Base-by-base conservation (phyloP, 1,140 invertebrate genomes). In the Philopotamus ludificatus region DNA sequence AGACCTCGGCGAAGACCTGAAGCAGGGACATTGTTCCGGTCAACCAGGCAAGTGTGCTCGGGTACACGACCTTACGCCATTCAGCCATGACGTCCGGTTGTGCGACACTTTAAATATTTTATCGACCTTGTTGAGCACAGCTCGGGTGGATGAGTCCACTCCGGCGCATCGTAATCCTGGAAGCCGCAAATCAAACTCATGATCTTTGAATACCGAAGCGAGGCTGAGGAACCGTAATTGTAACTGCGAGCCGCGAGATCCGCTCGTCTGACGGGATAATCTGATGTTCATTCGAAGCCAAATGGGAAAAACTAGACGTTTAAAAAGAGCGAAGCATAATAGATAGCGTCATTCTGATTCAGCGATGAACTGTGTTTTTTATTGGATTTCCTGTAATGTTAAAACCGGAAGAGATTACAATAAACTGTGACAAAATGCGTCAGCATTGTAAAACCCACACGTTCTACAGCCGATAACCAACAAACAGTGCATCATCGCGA, bases 21-120 rank as follows among this genome's bases (percentile, higher is more conserved):
- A 39, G 20, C 53, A n/a, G 16, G 53, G 53, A 16, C 53, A 34
- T 12, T 26, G 57, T 60, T 44, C 44, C 42, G 57, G 57, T 60
- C 57, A 60, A 22, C 10, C 22, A n/a, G 42, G 23, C 57, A 60
- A 60, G 57, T 60, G 57, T 60, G 42, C 42, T 39, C 42, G 57
- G 57, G 42, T 47, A 47, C 42, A 47, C 22, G 42, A 47, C 57
- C 44, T 60, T 60, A 60, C 42, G 25, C 57, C 57, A 47, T 60
- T 60, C 57, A 60, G 42, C 57, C 57, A 28, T 60, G 57, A 60
- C 57, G 57, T 60, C 44, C 57, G 57, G 42, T 60, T 9, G 57
- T 44, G 57, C 57, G 57, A 60, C 57, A 60, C 44, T 60, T 60
- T 39, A 16, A 47, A 60, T 20, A 42, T 18, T 49, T 47, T 25